Evolutionary conservation across 2,888 invertebrate species (phyloP), one percentile per base, ranked within the genome.

Genomic region (Clepsis dumicolana): DNA sequence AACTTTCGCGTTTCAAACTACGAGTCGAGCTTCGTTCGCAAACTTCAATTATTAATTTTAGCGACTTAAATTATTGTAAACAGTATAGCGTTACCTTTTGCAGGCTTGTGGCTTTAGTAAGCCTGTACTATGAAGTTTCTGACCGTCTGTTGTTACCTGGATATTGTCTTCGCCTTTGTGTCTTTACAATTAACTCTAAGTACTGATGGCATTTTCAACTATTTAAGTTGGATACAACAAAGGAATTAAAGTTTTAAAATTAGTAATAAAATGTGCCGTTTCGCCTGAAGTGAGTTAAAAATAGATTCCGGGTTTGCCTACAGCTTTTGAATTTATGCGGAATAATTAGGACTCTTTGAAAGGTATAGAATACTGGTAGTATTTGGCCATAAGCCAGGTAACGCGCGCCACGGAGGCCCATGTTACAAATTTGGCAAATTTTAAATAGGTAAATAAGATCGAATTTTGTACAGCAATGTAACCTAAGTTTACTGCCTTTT

Each of bases 1-100:
- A 62, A 62, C 61, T 66, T 66, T 65, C 35, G 25, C 35, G 32
- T 66, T 56, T 66, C 61, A 62, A 52, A 10, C 66, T 44, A 14
- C 18, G 25, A 29, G 53, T 63, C 25, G 29, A 61, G 48, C 48
- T 56, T 56, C 38, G 54, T 35, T 57, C 65, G 25, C 61, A 21
- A 62, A 66, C 44, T 62, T 61, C n/a, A 56, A 48, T 62, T 66
- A 61, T 54, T 67, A 44, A 29, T 61, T 60, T 38, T 48, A 65
- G 27, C 16, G 35, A 24, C 59, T 62, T 50, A 35, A 67, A 38
- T 67, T 35, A 66, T 61, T 66, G 32, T 61, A 54, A 54, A 66
- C 61, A 62, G 38, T 62, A 54, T 59, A 64, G 41, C 12, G 18
- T 54, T 48, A 35, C 61, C 10, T 62, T 56, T 56, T 25, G 16